Evolutionary conservation across 2,113 vertebrate genomes (phyloP).

Genomic region (Dasyprocta punctata): DNA sequence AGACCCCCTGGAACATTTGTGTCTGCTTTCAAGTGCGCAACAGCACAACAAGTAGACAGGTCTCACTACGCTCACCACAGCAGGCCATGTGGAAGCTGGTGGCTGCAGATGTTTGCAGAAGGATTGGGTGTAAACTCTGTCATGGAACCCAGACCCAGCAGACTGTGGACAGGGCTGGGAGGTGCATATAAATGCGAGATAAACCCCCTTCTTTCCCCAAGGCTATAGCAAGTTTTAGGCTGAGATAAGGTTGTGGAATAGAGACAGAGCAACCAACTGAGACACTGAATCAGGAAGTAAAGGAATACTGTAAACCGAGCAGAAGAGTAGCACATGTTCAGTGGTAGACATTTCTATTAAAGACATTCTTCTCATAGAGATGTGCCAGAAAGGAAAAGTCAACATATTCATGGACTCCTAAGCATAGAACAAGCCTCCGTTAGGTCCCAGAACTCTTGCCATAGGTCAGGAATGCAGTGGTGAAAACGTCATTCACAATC

Average conservation of each 20-base stretch:
- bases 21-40: neutral
- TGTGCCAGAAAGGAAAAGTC: neutral
- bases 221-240: neutral
- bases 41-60: neutral
- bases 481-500: neutral
- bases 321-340: neutral
- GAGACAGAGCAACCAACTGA: neutral
- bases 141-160: neutral
- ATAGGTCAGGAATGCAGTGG: too few species aligned
- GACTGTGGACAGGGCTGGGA: neutral
- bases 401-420: neutral
- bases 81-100: neutral
- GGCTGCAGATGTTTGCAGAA: neutral
- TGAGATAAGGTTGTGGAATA: neutral
- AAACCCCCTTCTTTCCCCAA: too few species aligned
- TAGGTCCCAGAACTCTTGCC: neutral
- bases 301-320: neutral
- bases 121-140: rapidly evolving
- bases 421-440: neutral
- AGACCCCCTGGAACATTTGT: rapidly evolving
- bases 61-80: neutral
- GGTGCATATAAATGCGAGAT: neutral
- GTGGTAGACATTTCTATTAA: rapidly evolving
- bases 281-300: neutral
- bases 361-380: neutral